A percentile compares a stretch with the other conserved stretches of the same genome.
These are phyloP conservation scores for Petrocephalus microphthalmus DNA, from an alignment of 2,113 vertebrate genomes.

Conservation along the genomic window DNA sequence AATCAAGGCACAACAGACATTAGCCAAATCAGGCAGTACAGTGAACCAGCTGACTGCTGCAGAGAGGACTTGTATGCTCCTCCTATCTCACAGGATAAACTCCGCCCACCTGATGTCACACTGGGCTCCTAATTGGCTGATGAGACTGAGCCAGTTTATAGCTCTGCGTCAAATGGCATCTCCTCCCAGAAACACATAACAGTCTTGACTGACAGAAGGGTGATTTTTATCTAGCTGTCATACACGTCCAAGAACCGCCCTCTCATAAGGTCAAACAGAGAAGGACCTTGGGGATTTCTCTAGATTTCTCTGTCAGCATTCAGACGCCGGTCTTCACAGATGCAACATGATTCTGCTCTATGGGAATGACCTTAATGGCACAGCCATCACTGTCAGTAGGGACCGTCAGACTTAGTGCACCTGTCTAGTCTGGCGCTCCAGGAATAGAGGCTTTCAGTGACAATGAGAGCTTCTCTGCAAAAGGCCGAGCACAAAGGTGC, in stretches of 20 bases:
- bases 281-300: background rate
- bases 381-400: background rate
- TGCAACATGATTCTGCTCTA: background rate
- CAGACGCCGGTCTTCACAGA: background rate
- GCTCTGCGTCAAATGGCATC: background rate
- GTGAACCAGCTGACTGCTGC: background rate
- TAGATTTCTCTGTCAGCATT: background rate
- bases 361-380: background rate
- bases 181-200: background rate
- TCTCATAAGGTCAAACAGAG: background rate
- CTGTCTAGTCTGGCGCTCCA: background rate
- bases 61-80: background rate
- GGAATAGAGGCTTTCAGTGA: background rate
- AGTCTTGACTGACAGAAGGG: background rate
- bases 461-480: background rate
- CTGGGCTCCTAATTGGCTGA: background rate
- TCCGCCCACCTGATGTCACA: background rate
- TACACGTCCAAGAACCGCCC: background rate
- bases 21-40: background rate
- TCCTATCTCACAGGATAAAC: background rate
- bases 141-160: background rate
- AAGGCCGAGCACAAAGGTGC: background rate
- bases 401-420: background rate
- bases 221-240: background rate
- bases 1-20: background rate